phyloP scores from a whole-genome alignment of 2,888 invertebrate species.

The Cabera pusaria region DNA sequence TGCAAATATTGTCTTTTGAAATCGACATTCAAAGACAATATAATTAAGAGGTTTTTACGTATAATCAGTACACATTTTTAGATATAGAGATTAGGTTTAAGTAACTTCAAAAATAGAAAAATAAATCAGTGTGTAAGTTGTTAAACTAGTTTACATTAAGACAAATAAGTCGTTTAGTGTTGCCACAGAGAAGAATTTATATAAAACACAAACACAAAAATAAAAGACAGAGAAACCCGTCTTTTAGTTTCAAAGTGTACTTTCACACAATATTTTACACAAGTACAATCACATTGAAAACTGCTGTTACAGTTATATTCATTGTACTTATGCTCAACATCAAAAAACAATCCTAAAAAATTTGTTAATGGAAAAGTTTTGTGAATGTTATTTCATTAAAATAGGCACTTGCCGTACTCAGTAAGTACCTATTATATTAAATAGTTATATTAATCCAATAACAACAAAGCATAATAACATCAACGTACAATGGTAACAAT shows the following conservation, averaged over 20 bases:
- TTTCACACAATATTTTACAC: slow-evolving; percentile 11
- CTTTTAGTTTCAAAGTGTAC: no score
- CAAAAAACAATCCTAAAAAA: slow-evolving; percentile 10
- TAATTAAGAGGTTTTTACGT: no score
- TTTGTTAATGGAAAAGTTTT: slow-evolving; percentile 20
- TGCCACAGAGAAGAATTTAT: slow-evolving; percentile 11
- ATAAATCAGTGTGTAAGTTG: no score
- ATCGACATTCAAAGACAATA: no score
- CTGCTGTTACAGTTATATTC: background rate
- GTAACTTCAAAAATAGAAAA: no score
- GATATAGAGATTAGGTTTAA: no score
- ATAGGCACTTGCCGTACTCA: slow-evolving; percentile 3
- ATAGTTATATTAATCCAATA: no score
- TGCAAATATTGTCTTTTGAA: no score
- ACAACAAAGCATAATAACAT: slow-evolving; percentile 4
- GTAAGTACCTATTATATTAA: no score
- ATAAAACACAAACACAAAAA: slow-evolving; percentile 31
- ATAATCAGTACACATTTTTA: no score
- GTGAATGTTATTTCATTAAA: slow-evolving; percentile 18
- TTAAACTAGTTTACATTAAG: slow-evolving; percentile 10
- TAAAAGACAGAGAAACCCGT: slow-evolving; percentile 8
- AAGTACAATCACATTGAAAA: slow-evolving; percentile 6
- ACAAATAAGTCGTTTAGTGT: slow-evolving; percentile 10
- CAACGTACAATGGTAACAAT: no score
- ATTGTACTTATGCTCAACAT: slow-evolving; percentile 18